These are phyloP conservation scores for Nerophis lumbriciformis DNA, from an alignment of 2,113 vertebrate species.

Conservation along the genomic window DNA sequence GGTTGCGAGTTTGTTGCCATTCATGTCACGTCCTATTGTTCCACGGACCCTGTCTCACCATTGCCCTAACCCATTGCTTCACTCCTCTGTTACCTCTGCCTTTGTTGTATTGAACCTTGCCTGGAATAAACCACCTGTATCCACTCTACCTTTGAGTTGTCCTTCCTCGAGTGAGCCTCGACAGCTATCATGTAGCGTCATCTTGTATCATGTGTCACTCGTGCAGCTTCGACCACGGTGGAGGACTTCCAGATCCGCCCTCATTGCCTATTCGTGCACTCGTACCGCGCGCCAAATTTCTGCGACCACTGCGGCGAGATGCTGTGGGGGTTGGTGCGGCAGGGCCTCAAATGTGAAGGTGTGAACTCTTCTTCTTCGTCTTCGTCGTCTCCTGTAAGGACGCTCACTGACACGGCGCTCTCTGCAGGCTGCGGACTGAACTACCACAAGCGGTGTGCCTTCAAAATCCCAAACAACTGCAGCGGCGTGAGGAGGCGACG, in stretches of 20 bases:
- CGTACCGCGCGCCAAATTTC: slow-evolving; percentile 91
- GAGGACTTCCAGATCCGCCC: slow-evolving; percentile 98
- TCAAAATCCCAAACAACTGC: slow-evolving; percentile 98
- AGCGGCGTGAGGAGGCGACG: slow-evolving; percentile 86
- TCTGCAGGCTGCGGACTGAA: slow-evolving; percentile 88
- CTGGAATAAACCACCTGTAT: too few relatives aligned
- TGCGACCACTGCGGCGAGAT: slow-evolving; percentile 98
- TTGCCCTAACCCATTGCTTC: too few relatives aligned
- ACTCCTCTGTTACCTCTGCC: too few relatives aligned
- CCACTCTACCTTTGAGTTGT: too few relatives aligned
- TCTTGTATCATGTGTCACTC: not conserved
- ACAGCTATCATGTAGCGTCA: too few relatives aligned
- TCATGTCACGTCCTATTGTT: too few relatives aligned
- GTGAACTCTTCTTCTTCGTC: not conserved
- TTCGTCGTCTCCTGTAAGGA: not conserved
- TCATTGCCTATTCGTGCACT: slow-evolving; percentile 92
- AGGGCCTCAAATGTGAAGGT: slow-evolving; percentile 98
- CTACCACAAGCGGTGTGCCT: slow-evolving; percentile 96
- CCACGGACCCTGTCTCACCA: too few relatives aligned
- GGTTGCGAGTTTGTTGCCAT: too few relatives aligned
- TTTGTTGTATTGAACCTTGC: too few relatives aligned
- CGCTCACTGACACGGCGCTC: not conserved
- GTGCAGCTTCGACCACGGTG: slow-evolving; percentile 87
- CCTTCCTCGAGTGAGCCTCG: too few relatives aligned
- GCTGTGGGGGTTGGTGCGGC: slow-evolving; percentile 94